These are phyloP conservation scores for Subacronicta megacephala DNA, from an alignment of 2,888 invertebrate genomes.

Conservation along the genomic window DNA sequence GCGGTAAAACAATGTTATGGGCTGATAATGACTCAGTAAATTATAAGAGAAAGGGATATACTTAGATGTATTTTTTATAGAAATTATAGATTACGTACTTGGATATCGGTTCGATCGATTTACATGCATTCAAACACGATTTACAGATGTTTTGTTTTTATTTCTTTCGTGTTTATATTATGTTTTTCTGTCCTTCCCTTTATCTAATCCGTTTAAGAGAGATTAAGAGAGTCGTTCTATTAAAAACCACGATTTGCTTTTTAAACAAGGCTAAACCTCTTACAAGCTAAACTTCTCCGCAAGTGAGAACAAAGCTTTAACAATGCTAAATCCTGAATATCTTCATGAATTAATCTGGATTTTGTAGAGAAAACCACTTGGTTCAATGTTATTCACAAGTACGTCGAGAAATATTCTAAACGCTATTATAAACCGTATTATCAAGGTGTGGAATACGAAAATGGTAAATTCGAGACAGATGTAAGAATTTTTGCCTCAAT, in stretches of 20 bases:
- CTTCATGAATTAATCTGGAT: slow-evolving; percentile 46
- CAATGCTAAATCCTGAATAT: slow-evolving; percentile 28
- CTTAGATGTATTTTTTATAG: no score
- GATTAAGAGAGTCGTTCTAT: background rate
- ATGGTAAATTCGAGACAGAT: no score
- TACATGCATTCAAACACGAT: no score
- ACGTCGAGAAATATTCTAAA: slow-evolving; percentile 9
- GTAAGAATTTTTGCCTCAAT: no score
- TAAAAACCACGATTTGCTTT: slow-evolving; percentile 1
- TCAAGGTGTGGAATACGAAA: background rate
- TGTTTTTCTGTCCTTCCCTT: background rate
- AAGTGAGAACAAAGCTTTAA: slow-evolving; percentile 19
- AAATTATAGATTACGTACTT: no score
- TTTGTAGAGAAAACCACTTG: slow-evolving; percentile 30
- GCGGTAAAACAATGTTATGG: no score
- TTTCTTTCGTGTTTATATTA: no score
- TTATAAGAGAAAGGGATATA: no score
- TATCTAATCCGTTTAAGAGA: background rate
- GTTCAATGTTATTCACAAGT: slow-evolving; percentile 26
- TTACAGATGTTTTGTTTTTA: no score
- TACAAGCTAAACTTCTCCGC: background rate
- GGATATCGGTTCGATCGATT: no score
- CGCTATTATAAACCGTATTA: background rate
- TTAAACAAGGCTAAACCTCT: background rate
- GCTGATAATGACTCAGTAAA: no score